Conservation (phyloP, 1,140 invertebrate genomes). For the Hydropsyche tenuis region DNA sequence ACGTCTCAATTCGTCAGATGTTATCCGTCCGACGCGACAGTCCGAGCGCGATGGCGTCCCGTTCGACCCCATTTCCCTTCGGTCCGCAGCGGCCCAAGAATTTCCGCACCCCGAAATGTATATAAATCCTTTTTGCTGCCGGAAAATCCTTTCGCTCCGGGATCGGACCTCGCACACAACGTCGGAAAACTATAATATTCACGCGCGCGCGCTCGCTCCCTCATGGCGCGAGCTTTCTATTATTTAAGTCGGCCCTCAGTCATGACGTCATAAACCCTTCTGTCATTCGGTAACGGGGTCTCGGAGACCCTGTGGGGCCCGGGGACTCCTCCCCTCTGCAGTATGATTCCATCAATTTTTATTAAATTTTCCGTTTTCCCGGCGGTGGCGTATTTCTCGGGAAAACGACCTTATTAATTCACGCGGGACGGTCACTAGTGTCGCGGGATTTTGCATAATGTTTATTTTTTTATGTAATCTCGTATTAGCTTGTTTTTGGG, state of each 20-base stretch:
- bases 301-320: conserved; percentile 16
- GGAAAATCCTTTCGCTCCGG: conserved; percentile 25
- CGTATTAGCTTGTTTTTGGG: no score
- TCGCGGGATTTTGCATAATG: no score
- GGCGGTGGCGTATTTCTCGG: no score
- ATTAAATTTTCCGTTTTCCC: conserved; percentile 24
- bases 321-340: conserved; percentile 1
- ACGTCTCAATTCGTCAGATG: conserved; percentile 20
- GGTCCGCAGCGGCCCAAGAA: conserved; percentile 18
- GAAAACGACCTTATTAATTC: no score
- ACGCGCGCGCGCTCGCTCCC: not conserved
- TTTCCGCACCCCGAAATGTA: conserved; percentile 6
- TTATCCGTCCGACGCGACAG: not conserved
- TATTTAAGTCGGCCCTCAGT: conserved; percentile 32
- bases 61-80: conserved; percentile 2
- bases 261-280: conserved; percentile 35
- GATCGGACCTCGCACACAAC: no score
- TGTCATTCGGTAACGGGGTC: conserved; percentile 23
- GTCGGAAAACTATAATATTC: conserved; percentile 29
- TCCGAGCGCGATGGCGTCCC: not conserved
- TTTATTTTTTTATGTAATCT: no score
- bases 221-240: conserved; percentile 29
- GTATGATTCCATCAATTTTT: conserved; percentile 14
- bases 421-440: no score
- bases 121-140: conserved; percentile 29